Conservation (phyloP, 2,888 invertebrate genomes). For the Hypercompe scribonia region DNA sequence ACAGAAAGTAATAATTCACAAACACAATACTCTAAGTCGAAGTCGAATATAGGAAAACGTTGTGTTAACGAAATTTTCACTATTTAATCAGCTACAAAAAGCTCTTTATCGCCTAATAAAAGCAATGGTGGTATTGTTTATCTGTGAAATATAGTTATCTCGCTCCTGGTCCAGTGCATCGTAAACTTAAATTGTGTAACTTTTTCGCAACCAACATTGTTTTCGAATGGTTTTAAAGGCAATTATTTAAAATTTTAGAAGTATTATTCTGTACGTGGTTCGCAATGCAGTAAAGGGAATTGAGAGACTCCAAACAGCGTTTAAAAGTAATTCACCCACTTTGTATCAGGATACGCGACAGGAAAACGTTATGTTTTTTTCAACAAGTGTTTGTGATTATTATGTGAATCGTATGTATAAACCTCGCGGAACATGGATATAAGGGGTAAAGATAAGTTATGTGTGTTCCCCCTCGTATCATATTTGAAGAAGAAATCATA, state of each 20-base stretch:
- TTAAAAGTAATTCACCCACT: slow-evolving; percentile 15
- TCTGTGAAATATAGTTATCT: slow-evolving; percentile 44
- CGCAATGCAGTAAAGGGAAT: slow-evolving; percentile 13
- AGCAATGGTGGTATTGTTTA: slow-evolving; percentile 46
- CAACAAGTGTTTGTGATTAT: not conserved
- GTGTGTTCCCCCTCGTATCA: not conserved
- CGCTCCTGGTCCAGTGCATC: slow-evolving; percentile 42
- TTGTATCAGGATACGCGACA: not conserved
- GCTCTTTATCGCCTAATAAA: slow-evolving; percentile 44
- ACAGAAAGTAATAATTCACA: not conserved
- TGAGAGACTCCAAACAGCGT: slow-evolving; percentile 4
- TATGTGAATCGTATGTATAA: not conserved
- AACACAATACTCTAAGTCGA: not conserved
- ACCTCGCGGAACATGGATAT: not conserved
- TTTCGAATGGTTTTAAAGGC: slow-evolving; percentile 36
- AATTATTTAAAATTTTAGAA: slow-evolving; percentile 35
- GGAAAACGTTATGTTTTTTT: not conserved
- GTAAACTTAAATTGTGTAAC: slow-evolving; percentile 53
- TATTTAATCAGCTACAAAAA: slow-evolving; percentile 47
- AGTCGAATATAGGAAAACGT: slow-evolving; percentile 18
- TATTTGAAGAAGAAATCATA: not conserved
- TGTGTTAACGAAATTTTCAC: slow-evolving; percentile 28
- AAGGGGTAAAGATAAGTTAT: not conserved
- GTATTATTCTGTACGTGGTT: not conserved
- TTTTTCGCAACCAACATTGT: slow-evolving; percentile 51